Conservation (phyloP, 2,113 vertebrate species). For the Toxotes jaculatrix region DNA sequence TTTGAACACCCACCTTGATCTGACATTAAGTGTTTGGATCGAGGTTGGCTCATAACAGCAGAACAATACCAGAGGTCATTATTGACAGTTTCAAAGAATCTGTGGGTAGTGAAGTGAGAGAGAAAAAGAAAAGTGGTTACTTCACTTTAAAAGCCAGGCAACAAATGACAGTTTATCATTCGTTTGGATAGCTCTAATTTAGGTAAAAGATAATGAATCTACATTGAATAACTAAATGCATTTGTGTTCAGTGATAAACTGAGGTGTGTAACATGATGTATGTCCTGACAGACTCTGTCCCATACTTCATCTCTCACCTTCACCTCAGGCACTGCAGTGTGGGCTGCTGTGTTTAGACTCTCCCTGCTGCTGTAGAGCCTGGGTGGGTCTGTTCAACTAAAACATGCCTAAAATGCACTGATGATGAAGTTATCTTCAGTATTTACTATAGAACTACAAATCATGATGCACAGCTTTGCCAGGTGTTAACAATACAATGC, state of each 20-base stretch:
- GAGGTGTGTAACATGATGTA: neutral
- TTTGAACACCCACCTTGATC: slow-evolving; percentile 33
- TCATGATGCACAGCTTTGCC: neutral
- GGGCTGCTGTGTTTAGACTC: slow-evolving; percentile 28
- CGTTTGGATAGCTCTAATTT: neutral
- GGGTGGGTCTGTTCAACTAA: slow-evolving; percentile 27
- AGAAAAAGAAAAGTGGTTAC: neutral
- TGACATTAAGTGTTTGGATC: slow-evolving; percentile 25
- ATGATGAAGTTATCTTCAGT: neutral
- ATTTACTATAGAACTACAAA: neutral
- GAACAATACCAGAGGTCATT: slow-evolving; percentile 12
- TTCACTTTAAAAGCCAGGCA: neutral
- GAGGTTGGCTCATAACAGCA: neutral
- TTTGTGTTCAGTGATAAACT: neutral
- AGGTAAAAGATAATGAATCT: neutral
- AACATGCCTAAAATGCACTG: neutral
- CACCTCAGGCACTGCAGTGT: neutral
- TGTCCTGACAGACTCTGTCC: neutral
- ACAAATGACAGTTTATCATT: neutral
- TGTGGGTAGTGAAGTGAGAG: neutral
- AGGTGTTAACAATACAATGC: neutral
- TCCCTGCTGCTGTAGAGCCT: neutral
- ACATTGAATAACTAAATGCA: neutral
- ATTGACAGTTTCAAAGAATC: slow-evolving; percentile 26
- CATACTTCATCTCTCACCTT: neutral